Base-by-base conservation (phyloP, 2,113 vertebrate species). In the Stictonetta naevosa region DNA sequence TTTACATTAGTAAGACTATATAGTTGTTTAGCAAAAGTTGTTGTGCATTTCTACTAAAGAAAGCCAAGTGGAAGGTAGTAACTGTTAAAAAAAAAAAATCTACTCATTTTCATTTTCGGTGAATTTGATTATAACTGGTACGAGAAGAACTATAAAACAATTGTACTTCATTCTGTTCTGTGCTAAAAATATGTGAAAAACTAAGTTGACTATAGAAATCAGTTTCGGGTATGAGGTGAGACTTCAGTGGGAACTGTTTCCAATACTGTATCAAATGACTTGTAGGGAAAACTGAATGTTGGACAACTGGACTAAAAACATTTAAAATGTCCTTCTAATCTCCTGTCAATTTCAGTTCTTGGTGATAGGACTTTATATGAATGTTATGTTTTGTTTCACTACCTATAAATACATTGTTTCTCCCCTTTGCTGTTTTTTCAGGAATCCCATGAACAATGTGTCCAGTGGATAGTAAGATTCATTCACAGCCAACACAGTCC, bases 401-500 rank as follows among this genome's bases (percentile, higher is more conserved):
- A 8, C 53, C 13, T 44, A 34, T 59, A 67, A 81, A 29, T 63
- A 31, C 8, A 17, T 89, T 59, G 22, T 80, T 83, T 96, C 53
- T 92, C 11, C 5, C 0, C 3, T 89, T 48, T 72, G 1, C 42
- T 71, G 6, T 21, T 85, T 96, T 96, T 97, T 63, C 91, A 99
- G 99, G 99, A 99, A 71, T 99, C 99, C 59, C 99, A 99, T 92
- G 99, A 99, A 38, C 99, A 99, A 33, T 99, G 99, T 60, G 98
- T 99, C 36, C 99, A 99, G 79, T 99, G 99, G 99, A 99, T 99
- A 78, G 99, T 99, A 76, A 98, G 99, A 59, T 99, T 99, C 88
- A 99, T 99, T 90, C 99, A 99, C 93, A 98, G 98, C 90, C 99
- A 99, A 42, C 99, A 99, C 92, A 99, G 99, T 90, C 99, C 99